Evolutionary conservation across 2,888 invertebrate genomes (phyloP).

Genomic region (Eustalomyia histrio): DNA sequence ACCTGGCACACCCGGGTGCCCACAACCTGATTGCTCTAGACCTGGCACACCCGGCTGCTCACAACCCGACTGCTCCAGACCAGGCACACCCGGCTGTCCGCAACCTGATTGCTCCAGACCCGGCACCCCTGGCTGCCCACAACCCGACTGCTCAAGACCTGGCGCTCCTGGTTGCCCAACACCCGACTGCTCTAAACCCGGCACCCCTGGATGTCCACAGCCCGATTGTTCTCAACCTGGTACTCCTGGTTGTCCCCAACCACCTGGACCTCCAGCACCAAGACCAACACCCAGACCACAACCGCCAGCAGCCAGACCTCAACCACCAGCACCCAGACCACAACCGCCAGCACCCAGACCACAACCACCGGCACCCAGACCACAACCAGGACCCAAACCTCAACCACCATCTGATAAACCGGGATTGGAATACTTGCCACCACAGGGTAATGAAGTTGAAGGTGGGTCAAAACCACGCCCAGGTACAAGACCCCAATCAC

Average conservation of each 20-base stretch:
- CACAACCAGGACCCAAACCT: conserved; percentile 26
- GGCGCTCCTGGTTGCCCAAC: conserved; percentile 41
- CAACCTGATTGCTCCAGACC: conserved; percentile 47
- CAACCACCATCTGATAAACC: conserved; percentile 48
- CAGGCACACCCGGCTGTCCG: conserved; percentile 44
- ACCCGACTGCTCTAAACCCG: conserved; percentile 47
- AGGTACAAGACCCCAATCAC: conserved; percentile 50
- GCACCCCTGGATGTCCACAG: conserved; percentile 47
- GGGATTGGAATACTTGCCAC: conserved; percentile 67
- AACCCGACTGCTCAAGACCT: conserved; percentile 46
- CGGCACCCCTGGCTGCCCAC: conserved; percentile 34
- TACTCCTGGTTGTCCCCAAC: conserved; percentile 47
- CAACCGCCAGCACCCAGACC: too few relatives aligned
- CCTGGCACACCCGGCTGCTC: conserved; percentile 50
- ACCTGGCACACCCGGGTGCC: conserved; percentile 55
- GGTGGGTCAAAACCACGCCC: conserved; percentile 49
- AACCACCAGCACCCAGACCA: conserved; percentile 31
- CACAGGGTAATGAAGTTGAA: conserved; percentile 66
- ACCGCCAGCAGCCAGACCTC: conserved; percentile 24
- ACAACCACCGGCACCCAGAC: conserved; percentile 21
- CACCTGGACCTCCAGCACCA: conserved; percentile 62
- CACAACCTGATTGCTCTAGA: conserved; percentile 32
- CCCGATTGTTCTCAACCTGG: conserved; percentile 50
- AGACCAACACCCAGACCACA: conserved; percentile 31
- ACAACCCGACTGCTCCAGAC: conserved; percentile 36